These are phyloP conservation scores for Dicyrtoma fusca DNA, from an alignment of 2,888 invertebrate genomes.

Conservation along the genomic window DNA sequence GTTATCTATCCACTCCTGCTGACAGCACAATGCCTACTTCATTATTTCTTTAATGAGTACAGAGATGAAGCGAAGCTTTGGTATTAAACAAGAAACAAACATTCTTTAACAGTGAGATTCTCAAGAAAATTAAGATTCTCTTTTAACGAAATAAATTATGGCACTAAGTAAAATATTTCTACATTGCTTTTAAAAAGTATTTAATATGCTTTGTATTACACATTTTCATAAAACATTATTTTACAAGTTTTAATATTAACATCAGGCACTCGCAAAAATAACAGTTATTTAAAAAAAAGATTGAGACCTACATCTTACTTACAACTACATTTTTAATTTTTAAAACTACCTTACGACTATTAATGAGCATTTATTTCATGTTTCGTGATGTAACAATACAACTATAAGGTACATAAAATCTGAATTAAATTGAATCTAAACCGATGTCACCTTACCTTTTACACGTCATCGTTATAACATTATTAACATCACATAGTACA, in stretches of 20 bases:
- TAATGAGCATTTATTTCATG: slow-evolving; percentile 9
- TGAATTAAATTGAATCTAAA: not conserved
- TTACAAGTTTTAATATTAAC: slow-evolving; percentile 1
- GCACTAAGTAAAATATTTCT: not conserved
- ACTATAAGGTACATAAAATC: not conserved
- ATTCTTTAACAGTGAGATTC: too few relatives aligned
- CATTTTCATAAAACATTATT: slow-evolving; percentile 9
- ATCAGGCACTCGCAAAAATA: slow-evolving; percentile 12
- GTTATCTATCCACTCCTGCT: slow-evolving; percentile 16
- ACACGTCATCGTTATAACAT: too few relatives aligned
- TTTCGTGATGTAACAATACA: slow-evolving; percentile 16
- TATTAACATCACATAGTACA: too few relatives aligned
- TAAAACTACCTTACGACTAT: not conserved
- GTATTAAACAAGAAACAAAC: too few relatives aligned
- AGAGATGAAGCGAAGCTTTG: slow-evolving; percentile 28
- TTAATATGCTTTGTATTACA: slow-evolving; percentile 5
- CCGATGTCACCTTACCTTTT: too few relatives aligned
- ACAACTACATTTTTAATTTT: not conserved
- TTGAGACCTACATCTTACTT: not conserved
- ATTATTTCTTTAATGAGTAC: slow-evolving; percentile 27
- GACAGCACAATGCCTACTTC: slow-evolving; percentile 1
- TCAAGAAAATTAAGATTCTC: too few relatives aligned
- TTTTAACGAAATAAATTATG: too few relatives aligned
- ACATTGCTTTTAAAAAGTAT: not conserved
- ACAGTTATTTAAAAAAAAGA: slow-evolving; percentile 29